Percentiles rank a stretch among this genome's conserved stretches.
phyloP scores from a whole-genome alignment of 2,797 vertebrate genomes.

The Cetoscarus ocellatus region DNA sequence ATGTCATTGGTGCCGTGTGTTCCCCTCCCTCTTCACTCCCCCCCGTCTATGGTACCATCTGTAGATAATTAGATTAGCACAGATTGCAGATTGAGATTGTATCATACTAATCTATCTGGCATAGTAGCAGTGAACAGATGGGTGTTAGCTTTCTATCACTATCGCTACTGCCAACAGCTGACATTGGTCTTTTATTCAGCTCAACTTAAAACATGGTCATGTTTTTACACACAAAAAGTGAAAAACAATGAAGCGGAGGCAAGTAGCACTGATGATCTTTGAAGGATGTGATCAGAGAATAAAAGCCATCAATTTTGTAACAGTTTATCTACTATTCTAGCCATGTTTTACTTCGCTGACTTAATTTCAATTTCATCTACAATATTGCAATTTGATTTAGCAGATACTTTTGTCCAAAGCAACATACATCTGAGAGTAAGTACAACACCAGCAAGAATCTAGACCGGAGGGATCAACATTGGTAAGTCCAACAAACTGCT shows the following conservation, averaged over 20 bases:
- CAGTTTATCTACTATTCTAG: too few relatives aligned
- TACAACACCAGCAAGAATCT: too few relatives aligned
- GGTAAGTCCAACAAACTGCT: too few relatives aligned
- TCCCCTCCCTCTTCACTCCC: constrained; percentile 15
- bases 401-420: too few relatives aligned
- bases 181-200: constrained; percentile 30
- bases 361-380: too few relatives aligned
- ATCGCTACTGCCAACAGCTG: constrained; percentile 25
- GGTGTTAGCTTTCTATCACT: constrained; percentile 50
- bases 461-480: too few relatives aligned
- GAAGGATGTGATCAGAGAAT: too few relatives aligned
- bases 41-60: constrained; percentile 50
- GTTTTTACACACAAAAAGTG: not conserved
- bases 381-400: too few relatives aligned
- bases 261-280: too few relatives aligned
- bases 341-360: too few relatives aligned
- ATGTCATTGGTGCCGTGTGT: constrained; percentile 9
- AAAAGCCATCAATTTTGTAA: too few relatives aligned
- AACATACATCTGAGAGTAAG: too few relatives aligned
- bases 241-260: not conserved
- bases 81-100: constrained; percentile 59
- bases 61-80: constrained; percentile 71
- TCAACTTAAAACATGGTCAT: constrained; percentile 6
- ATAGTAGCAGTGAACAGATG: constrained; percentile 60
- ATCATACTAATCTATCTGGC: constrained; percentile 65